phyloP scores from a whole-genome alignment of 1,140 invertebrate genomes.

The Fopius arisanus region DNA sequence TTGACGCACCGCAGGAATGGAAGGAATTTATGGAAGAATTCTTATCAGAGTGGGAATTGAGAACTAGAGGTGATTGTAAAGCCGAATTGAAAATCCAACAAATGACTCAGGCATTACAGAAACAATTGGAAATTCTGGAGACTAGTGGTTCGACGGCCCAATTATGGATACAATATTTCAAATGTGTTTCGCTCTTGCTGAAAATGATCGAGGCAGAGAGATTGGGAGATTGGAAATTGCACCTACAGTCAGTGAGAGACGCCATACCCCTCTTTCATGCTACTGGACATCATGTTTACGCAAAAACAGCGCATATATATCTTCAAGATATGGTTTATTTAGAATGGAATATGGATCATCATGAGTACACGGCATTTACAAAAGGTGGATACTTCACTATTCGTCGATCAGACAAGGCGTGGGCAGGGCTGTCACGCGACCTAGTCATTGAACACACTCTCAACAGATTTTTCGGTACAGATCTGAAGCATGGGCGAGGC shows the following conservation, averaged over 20 bases:
- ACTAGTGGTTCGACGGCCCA: constrained; percentile 23
- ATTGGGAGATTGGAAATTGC: constrained; percentile 45
- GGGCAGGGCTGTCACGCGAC: not conserved
- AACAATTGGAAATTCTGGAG: constrained; percentile 41
- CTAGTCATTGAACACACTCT: constrained; percentile 18
- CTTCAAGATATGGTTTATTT: constrained; percentile 11
- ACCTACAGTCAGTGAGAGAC: constrained; percentile 34
- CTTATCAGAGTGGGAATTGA: not conserved
- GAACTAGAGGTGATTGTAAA: not conserved
- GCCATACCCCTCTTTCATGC: constrained; percentile 55
- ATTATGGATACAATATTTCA: constrained; percentile 34
- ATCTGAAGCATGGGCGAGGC: constrained; percentile 5
- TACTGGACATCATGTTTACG: constrained; percentile 49
- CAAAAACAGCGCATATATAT: constrained; percentile 44
- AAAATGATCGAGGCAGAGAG: constrained; percentile 38
- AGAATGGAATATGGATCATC: not conserved
- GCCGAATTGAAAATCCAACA: too few relatives aligned
- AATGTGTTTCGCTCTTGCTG: constrained; percentile 12
- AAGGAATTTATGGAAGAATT: not conserved
- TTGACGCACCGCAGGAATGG: constrained; percentile 19
- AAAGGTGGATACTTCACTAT: not conserved
- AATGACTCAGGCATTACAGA: not conserved
- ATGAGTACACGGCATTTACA: not conserved
- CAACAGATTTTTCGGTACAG: constrained; percentile 14
- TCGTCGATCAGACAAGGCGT: constrained; percentile 10